phyloP scores from a whole-genome alignment of 2,888 invertebrate genomes.

The Synergus gifuensis region DNA sequence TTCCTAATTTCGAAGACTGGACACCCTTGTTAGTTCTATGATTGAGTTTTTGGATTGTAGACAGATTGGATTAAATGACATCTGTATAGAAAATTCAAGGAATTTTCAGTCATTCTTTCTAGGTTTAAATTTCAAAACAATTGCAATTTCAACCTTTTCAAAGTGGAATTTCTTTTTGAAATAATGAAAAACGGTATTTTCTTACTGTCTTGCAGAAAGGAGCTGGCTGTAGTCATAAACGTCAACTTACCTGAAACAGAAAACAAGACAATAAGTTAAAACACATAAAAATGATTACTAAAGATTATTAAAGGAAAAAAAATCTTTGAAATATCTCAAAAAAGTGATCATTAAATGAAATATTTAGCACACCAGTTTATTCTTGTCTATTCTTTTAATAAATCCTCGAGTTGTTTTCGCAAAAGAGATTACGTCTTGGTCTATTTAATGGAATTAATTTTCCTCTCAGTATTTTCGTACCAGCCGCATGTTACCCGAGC shows the following conservation, averaged over 20 bases:
- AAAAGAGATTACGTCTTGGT: not conserved
- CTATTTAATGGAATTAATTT: slow-evolving; percentile 7
- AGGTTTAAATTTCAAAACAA: too few relatives aligned
- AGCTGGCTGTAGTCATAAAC: not conserved
- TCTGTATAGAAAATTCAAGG: too few relatives aligned
- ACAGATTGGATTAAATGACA: too few relatives aligned
- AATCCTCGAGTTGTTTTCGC: not conserved
- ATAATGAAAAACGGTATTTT: not conserved
- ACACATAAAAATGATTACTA: not conserved
- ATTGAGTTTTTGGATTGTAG: too few relatives aligned
- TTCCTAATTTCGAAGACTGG: not conserved
- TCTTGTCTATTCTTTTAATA: not conserved
- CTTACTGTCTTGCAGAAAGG: not conserved
- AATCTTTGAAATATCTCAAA: not conserved
- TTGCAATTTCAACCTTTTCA: too few relatives aligned
- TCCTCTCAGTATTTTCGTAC: not conserved
- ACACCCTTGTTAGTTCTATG: not conserved
- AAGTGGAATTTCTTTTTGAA: too few relatives aligned
- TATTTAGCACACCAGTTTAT: not conserved
- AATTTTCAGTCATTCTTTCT: too few relatives aligned
- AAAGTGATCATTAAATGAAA: not conserved
- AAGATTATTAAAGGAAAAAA: not conserved
- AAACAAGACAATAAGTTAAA: not conserved
- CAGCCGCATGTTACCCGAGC: not conserved
- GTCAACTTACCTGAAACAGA: not conserved